Percentiles rank a stretch among this genome's conserved stretches.
Conservation (phyloP, 2,113 vertebrate genomes). For the Mobula hypostoma region DNA sequence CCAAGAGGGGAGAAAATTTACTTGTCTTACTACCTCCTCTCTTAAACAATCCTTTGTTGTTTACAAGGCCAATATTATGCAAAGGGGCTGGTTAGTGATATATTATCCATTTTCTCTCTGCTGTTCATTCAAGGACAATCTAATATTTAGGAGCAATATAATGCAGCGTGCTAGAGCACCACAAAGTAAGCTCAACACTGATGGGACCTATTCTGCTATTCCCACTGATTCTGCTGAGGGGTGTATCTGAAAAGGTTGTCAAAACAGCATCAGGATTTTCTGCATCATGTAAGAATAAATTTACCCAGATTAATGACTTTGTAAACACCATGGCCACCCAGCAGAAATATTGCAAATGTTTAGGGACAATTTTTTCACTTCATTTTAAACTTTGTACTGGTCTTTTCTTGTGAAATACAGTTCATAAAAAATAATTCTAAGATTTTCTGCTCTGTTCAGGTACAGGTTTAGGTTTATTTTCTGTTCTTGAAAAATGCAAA, state of each 20-base stretch:
- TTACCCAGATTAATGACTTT: not conserved
- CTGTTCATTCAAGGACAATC: not conserved
- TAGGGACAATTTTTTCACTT: not conserved
- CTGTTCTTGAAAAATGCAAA: not conserved
- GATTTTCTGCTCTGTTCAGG: not conserved
- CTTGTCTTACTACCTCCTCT: not conserved
- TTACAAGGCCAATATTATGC: not conserved
- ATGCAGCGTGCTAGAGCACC: not conserved
- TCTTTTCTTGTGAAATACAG: not conserved
- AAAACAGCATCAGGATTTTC: not conserved
- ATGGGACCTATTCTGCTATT: not conserved
- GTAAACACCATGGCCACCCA: not conserved
- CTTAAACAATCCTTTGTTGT: not conserved
- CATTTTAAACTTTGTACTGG: not conserved
- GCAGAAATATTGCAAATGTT: not conserved
- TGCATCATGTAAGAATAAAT: not conserved
- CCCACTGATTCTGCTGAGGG: not conserved
- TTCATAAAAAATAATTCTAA: not conserved
- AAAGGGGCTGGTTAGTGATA: not conserved
- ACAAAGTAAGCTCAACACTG: not conserved
- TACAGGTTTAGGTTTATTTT: not conserved
- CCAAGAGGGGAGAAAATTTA: not conserved
- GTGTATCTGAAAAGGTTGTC: not conserved
- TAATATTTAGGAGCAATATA: not conserved
- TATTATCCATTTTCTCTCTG: not conserved